phyloP scores from a whole-genome alignment of 2,113 vertebrate genomes.

The Desmodus rotundus region DNA sequence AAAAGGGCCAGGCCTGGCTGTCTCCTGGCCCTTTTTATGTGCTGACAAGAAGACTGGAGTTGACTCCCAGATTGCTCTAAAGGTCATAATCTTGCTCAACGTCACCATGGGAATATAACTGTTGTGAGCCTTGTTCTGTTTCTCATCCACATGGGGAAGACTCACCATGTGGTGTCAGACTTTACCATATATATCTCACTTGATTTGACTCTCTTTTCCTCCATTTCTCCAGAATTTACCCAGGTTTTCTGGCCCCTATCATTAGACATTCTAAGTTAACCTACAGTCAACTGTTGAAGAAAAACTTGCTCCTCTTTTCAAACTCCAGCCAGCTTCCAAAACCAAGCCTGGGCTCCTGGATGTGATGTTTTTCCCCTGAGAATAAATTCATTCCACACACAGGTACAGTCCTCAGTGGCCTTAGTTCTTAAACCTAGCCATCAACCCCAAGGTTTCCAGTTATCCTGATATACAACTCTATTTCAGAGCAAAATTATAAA shows the following conservation, averaged over 20 bases:
- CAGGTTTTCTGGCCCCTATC: background rate
- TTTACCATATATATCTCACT: background rate
- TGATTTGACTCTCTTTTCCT: background rate
- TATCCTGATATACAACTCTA: too few relatives aligned
- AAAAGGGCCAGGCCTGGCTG: background rate
- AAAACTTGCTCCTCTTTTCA: background rate
- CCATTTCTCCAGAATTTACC: background rate
- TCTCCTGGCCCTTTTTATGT: background rate
- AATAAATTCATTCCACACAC: background rate
- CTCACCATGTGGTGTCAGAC: background rate
- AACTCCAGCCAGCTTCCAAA: background rate
- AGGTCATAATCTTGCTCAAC: background rate
- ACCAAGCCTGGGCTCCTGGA: background rate
- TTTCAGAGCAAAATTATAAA: background rate
- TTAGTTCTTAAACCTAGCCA: background rate
- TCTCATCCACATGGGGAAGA: background rate
- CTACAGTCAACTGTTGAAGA: background rate
- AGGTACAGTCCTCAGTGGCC: background rate
- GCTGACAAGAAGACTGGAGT: background rate
- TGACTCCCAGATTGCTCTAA: background rate
- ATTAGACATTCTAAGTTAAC: background rate
- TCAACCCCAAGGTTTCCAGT: background rate
- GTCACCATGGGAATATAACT: background rate
- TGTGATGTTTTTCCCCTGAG: background rate
- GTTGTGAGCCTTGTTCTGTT: background rate